phyloP scores from a whole-genome alignment of 2,113 vertebrate species.

The Malaclemys terrapin region DNA sequence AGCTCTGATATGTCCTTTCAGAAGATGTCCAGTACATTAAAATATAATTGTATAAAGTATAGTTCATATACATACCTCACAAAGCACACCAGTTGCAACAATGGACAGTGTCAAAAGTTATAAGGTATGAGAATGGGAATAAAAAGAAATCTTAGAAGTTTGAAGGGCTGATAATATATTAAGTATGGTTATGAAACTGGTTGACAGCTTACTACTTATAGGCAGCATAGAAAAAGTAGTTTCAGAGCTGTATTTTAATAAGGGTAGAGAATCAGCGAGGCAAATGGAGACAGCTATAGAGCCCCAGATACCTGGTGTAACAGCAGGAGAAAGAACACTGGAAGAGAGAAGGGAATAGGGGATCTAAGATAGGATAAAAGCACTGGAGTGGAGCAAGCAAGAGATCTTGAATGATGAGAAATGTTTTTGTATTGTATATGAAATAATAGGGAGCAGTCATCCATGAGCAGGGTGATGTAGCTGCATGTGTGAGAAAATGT shows the following conservation, averaged over 20 bases:
- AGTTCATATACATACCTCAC: neutral
- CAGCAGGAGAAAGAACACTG: neutral
- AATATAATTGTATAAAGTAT: neutral
- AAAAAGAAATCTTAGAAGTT: neutral
- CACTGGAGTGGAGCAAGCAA: neutral
- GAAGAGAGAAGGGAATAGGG: neutral
- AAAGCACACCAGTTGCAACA: neutral
- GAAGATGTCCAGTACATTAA: neutral
- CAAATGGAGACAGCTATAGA: neutral
- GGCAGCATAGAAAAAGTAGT: neutral
- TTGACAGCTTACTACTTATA: neutral
- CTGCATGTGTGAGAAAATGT: neutral
- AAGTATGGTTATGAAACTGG: neutral
- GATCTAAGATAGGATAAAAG: neutral
- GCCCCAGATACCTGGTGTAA: neutral
- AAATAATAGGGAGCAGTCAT: neutral
- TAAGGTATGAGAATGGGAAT: neutral
- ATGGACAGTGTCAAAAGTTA: neutral
- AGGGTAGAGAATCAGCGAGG: neutral
- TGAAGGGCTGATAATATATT: neutral
- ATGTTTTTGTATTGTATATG: neutral
- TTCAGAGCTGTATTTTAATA: neutral
- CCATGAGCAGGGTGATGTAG: accelerated
- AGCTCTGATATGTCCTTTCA: neutral
- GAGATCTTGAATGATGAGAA: neutral